phyloP scores from a whole-genome alignment of 2,113 vertebrate species.

The Desmodus rotundus region DNA sequence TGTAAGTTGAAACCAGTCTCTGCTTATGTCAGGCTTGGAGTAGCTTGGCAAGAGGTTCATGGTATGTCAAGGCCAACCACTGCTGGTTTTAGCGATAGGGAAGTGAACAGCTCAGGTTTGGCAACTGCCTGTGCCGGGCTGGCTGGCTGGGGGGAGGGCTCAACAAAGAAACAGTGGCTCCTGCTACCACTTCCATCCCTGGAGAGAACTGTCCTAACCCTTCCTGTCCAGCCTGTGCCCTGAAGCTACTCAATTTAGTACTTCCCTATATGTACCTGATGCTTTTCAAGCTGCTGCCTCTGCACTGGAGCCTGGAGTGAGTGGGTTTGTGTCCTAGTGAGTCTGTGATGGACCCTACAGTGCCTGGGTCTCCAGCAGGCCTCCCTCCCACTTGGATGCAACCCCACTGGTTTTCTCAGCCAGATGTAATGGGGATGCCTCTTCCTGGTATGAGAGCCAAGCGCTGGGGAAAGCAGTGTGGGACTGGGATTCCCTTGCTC shows the following conservation, averaged over 20 bases:
- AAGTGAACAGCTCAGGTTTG: neutral
- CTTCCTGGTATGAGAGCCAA: neutral
- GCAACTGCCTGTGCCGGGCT: neutral
- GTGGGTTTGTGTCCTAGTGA: neutral
- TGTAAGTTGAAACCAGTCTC: neutral
- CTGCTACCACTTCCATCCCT: neutral
- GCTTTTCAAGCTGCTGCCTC: neutral
- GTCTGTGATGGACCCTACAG: neutral
- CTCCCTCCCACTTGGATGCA: neutral
- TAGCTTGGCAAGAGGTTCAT: neutral
- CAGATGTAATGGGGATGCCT: neutral
- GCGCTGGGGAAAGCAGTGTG: neutral
- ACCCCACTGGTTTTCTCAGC: neutral
- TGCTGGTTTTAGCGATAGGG: neutral
- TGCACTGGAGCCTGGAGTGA: neutral
- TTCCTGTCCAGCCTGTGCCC: neutral
- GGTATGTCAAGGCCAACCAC: neutral
- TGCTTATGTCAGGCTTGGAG: neutral
- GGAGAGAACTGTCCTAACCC: neutral
- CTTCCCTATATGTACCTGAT: neutral
- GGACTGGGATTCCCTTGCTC: neutral
- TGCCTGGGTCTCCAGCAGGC: neutral
- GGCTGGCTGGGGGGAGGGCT: neutral
- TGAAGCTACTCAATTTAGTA: neutral
- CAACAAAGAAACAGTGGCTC: neutral